A percentile compares a stretch with the other conserved stretches of the same genome.
Conservation (phyloP, 2,797 vertebrate genomes). For the Sebastes hubbsi region DNA sequence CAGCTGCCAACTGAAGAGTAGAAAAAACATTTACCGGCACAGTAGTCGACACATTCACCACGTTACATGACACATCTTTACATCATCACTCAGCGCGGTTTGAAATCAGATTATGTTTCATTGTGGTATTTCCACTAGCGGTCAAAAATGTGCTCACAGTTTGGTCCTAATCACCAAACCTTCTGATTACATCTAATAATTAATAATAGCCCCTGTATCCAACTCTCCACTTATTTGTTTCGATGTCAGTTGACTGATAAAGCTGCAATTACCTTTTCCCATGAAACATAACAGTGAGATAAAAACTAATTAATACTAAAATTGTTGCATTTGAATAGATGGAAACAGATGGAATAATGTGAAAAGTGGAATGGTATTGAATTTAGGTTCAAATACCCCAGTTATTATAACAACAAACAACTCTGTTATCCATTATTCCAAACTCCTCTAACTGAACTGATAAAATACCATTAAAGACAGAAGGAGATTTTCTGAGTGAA, state of each 20-base stretch:
- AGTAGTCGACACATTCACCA: background rate
- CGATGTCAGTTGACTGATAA: background rate
- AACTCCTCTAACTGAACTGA: background rate
- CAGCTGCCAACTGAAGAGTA: conserved; percentile 74
- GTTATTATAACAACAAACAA: background rate
- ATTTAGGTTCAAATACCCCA: background rate
- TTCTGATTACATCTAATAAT: background rate
- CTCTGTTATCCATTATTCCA: background rate
- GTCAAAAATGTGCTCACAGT: background rate
- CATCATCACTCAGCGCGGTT: background rate
- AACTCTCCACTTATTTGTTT: background rate
- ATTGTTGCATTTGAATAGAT: background rate
- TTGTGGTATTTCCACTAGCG: background rate
- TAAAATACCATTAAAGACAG: background rate
- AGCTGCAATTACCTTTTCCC: background rate
- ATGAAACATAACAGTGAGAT: background rate
- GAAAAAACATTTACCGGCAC: conserved; percentile 11
- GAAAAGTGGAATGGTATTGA: background rate
- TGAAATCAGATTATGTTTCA: background rate
- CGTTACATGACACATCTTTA: background rate
- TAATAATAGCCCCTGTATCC: background rate
- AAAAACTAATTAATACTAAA: background rate
- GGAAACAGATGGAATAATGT: background rate
- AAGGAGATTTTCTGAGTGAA: background rate
- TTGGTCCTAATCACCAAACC: background rate